These are phyloP conservation scores for Orestias chungarensis DNA, from an alignment of 2,797 vertebrate species.

Conservation along the genomic window DNA sequence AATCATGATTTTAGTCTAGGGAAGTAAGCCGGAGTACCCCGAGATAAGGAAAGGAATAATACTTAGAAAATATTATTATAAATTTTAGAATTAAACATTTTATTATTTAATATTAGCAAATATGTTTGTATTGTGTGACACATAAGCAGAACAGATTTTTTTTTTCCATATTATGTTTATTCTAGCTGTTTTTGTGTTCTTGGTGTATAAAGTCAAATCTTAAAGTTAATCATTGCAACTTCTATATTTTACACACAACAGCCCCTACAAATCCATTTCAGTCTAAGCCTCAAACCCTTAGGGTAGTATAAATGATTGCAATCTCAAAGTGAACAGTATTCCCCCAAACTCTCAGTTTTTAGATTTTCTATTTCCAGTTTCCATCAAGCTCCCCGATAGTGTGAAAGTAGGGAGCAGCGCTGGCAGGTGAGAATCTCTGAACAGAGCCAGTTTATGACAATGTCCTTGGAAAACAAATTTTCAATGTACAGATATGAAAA, in stretches of 20 bases:
- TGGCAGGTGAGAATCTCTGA: constrained; percentile 90
- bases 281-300: background rate
- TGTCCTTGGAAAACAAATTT: constrained; percentile 96
- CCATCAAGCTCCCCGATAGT: constrained; percentile 81
- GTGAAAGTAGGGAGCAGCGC: constrained; percentile 83
- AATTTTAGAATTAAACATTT: too few species aligned
- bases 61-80: too few species aligned
- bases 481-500: constrained; percentile 97
- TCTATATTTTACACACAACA: constrained; percentile 77
- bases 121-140: background rate
- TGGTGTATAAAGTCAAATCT: background rate
- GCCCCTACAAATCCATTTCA: background rate
- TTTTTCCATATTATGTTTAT: background rate
- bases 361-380: constrained; percentile 25
- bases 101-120: too few species aligned
- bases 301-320: constrained; percentile 22
- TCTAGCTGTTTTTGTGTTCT: background rate
- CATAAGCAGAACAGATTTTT: background rate
- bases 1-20: too few species aligned
- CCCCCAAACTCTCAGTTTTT: constrained; percentile 60
- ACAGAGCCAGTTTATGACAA: constrained; percentile 95
- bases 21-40: too few species aligned
- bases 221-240: background rate
- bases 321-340: constrained; percentile 18
- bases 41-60: too few species aligned